Base-by-base conservation (phyloP, 1,140 invertebrate species). In the Drosophila tristis region DNA sequence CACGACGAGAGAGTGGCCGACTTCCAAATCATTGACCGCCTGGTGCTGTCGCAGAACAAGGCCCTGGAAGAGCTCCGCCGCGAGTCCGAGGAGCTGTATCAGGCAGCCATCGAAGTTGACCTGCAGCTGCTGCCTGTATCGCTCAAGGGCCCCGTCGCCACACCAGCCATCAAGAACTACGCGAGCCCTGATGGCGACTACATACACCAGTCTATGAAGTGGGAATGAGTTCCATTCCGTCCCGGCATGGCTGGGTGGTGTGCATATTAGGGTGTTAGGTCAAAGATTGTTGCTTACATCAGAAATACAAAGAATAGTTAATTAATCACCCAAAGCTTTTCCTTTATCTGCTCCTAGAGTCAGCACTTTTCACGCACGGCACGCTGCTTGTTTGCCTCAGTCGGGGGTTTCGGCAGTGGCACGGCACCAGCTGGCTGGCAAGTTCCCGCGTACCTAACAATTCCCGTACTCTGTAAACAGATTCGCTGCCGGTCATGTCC, bases 171-270 rank as follows among this genome's bases (percentile, higher is more conserved):
- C 54, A 93, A 95, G 78, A 93, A 95, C 70, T 98, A 97, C 91
- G 93, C 94, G 2, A 93, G 93, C 60, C 95, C 96, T 0, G 97
- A 98, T 93, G 97, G 97, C 20, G 96, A 97, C 82, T 98, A 97
- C 84, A 91, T 94, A n/a, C 95, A 98, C 87, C 93, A 96, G 20
- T 95, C 96, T 0, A 96, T 94, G 92, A 96, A 96, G 90, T 98
- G 95, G 96, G 93, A 95, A 13, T 20, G 25, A 49, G 7, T 23
- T 11, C 11, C 35, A 13, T 13, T 13, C 1, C 35, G 8, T 23
- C 15, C 31, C 31, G 20, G 20, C 20, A 11, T 9, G 11, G 31
- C 31, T 35, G 3, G 5, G 26, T n/a, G 45, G 1, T 20, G 20
- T 39, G n/a, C 49, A 48, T 23, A 11, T 43, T 13, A 48, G 23